Evolutionary conservation across 1,140 invertebrate genomes (phyloP).

Genomic region (Coptotermes formosanus): DNA sequence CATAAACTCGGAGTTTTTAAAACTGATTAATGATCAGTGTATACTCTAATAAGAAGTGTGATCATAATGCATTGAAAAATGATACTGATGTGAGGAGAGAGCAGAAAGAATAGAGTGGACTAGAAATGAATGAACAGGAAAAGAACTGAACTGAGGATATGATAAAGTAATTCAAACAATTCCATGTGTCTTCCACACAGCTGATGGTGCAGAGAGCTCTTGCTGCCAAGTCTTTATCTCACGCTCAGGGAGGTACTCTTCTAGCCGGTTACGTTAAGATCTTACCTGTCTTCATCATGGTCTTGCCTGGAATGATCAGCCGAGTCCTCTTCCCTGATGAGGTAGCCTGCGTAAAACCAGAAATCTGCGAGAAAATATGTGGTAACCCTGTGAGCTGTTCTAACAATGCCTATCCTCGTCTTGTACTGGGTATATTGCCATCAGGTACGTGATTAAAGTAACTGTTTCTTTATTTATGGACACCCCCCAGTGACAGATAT

Average conservation of each 20-base stretch:
- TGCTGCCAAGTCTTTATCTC: neutral
- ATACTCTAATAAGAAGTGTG: too few species aligned
- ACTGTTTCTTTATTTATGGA: neutral
- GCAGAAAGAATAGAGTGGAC: too few species aligned
- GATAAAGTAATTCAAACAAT: too few species aligned
- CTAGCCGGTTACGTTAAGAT: neutral
- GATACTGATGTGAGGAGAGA: neutral
- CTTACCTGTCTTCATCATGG: neutral
- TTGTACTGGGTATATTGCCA: neutral
- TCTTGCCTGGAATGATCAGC: neutral
- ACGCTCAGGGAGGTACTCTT: neutral
- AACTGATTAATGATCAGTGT: too few species aligned
- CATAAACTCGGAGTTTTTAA: too few species aligned
- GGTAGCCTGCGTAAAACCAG: neutral
- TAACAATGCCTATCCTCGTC: neutral
- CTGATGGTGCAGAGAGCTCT: neutral
- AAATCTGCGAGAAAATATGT: conserved; percentile 7
- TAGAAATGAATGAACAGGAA: too few species aligned
- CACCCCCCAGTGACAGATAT: neutral
- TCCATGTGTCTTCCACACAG: neutral
- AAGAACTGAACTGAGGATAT: too few species aligned
- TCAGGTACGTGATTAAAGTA: conserved; percentile 2
- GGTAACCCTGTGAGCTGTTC: conserved; percentile 9
- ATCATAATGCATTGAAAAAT: too few species aligned
- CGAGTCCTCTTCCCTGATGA: neutral